Base-by-base conservation (phyloP, 1,140 invertebrate species). In the Cephus cinctus region DNA sequence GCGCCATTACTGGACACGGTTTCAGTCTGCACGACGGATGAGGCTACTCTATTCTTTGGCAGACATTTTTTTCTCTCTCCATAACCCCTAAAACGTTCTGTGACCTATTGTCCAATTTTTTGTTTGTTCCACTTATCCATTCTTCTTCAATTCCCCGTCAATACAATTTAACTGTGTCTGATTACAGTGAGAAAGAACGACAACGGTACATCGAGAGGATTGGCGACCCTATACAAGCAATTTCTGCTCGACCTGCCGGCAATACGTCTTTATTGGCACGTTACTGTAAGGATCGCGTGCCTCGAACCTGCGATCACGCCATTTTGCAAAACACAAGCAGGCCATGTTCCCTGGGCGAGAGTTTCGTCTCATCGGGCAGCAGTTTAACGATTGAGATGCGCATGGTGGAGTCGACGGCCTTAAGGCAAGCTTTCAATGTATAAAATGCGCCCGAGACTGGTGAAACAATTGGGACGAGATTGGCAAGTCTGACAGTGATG, bases 281-380 rank as follows among this genome's bases (percentile, higher is more conserved):
- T 14, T 91, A 88, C 61, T 92, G 89, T 64, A 82, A 85, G 41
- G 87, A 89, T 56, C 80, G 85, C 11, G 83, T 89, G 5, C 88
- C 88, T 0, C 79, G 84, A 42, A 89, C 85, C 30, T 91, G 89
- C 59, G 88, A 91, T 61, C 87, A 90, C 60, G 83, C 82, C 8
- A 78, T 89, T 30, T 65, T 88, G 21, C 73, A 78, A 12, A 82
- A 82, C 53, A 67, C 67, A 6, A 80, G 80, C 40, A 77, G 89
- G 46, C 88, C 88, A 0, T 94, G 90, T 59, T 85, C 85, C 2
- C 77, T 89, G 1, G 83, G 86, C 1, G 91, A 94, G 63, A 92
- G 89, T 67, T 93, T 89, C 64, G 78, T 94, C 2, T 92, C 90
- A 0, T 85, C 83, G 38, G 86, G 85, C 27, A 88, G 87, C 63